Evolutionary conservation across 2,113 vertebrate genomes (phyloP).

Genomic region (Forbesichthys agassizii): DNA sequence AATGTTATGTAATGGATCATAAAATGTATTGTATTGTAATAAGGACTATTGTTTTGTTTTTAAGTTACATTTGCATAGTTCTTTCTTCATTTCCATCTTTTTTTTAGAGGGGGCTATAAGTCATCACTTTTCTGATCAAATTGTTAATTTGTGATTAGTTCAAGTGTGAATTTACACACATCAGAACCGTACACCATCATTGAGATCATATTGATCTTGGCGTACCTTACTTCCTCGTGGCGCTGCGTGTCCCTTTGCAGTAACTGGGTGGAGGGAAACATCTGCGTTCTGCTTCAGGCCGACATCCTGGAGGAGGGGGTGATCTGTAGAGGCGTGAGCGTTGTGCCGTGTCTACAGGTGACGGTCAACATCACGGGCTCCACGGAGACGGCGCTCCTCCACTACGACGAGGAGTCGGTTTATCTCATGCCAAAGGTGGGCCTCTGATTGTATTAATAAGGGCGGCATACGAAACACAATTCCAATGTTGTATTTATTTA

Average conservation of each 20-base stretch:
- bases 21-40: too few species aligned
- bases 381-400: slow-evolving; percentile 67
- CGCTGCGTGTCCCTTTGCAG: slow-evolving; percentile 56
- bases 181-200: too few species aligned
- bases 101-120: too few species aligned
- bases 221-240: not conserved
- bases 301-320: slow-evolving; percentile 71
- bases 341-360: slow-evolving; percentile 76
- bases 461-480: not conserved
- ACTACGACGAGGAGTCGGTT: slow-evolving; percentile 77
- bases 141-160: too few species aligned
- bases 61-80: too few species aligned
- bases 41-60: too few species aligned
- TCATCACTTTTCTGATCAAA: too few species aligned
- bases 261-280: slow-evolving; percentile 68
- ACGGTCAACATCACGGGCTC: slow-evolving; percentile 72
- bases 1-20: too few species aligned
- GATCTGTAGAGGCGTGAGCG: slow-evolving; percentile 70
- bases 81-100: too few species aligned
- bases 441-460: not conserved
- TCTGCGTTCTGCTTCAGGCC: slow-evolving; percentile 71
- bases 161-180: too few species aligned
- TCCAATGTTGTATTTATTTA: too few species aligned
- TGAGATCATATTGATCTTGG: not conserved
- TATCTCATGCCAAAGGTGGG: slow-evolving; percentile 75